Conservation (phyloP, 2,888 invertebrate genomes). For the Nomada fabriciana region DNA sequence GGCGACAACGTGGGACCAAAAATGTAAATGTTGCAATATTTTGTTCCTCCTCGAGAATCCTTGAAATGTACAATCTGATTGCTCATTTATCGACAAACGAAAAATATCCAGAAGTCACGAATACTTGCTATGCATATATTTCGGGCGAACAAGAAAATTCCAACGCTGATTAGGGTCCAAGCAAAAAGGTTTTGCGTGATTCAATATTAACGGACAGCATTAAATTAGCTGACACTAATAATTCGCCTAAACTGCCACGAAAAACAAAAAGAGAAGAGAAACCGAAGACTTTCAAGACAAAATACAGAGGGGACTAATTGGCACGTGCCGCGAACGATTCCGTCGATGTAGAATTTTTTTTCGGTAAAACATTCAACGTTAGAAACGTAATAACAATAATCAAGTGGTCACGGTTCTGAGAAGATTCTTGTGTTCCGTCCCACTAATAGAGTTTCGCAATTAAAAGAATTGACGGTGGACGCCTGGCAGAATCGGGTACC, state of each 20-base stretch:
- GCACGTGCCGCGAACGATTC: conserved; percentile 47
- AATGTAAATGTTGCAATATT: no score
- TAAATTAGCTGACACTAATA: background rate
- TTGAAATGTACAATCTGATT: no score
- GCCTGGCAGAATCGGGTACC: conserved; percentile 9
- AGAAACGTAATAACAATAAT: conserved; percentile 63
- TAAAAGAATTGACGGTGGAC: conserved; percentile 51
- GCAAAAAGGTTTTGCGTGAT: background rate
- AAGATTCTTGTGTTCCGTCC: conserved; percentile 40
- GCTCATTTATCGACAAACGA: no score
- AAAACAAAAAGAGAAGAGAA: background rate
- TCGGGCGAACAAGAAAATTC: no score
- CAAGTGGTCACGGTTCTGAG: conserved; percentile 50
- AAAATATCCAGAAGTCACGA: background rate
- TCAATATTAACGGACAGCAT: background rate
- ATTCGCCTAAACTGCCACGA: background rate
- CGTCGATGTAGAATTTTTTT: conserved; percentile 21
- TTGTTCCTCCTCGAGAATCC: no score
- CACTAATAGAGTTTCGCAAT: conserved; percentile 48
- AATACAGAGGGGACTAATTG: conserved; percentile 43
- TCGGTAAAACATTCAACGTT: conserved; percentile 22
- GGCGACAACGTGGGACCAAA: no score
- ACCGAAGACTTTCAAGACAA: background rate
- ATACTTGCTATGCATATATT: background rate
- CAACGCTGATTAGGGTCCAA: background rate